These are phyloP conservation scores for Cranoglanis bouderius DNA, from an alignment of 2,113 vertebrate species.

Conservation along the genomic window DNA sequence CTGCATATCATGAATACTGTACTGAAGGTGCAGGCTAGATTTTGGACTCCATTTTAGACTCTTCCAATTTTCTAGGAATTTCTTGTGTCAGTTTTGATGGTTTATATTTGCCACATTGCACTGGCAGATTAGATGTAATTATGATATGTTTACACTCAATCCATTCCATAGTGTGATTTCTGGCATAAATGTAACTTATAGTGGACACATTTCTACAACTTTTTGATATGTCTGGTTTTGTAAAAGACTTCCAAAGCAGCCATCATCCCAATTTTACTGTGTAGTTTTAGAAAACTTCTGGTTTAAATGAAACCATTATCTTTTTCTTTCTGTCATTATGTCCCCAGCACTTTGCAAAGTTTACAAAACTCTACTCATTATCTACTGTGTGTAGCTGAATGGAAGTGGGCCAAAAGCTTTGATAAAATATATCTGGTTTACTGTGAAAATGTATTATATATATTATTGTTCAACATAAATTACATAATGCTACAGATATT, in stretches of 20 bases:
- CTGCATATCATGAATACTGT: background rate
- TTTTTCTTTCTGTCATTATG: background rate
- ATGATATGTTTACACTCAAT: background rate
- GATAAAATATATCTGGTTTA: background rate
- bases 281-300: background rate
- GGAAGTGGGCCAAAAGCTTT: background rate
- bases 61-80: background rate
- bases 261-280: background rate
- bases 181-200: background rate
- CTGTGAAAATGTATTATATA: background rate
- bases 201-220: background rate
- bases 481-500: background rate
- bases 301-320: background rate
- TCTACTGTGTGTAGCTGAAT: background rate
- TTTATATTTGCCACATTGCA: background rate
- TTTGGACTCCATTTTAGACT: background rate
- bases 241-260: background rate
- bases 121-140: background rate
- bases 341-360: background rate
- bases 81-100: background rate
- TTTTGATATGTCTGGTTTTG: background rate
- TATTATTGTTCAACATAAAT: background rate
- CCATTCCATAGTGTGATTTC: background rate
- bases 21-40: background rate
- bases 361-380: background rate